Evolutionary conservation across 23 tunicate species (phyloP).

Genomic region (Phallusia fumigata): DNA sequence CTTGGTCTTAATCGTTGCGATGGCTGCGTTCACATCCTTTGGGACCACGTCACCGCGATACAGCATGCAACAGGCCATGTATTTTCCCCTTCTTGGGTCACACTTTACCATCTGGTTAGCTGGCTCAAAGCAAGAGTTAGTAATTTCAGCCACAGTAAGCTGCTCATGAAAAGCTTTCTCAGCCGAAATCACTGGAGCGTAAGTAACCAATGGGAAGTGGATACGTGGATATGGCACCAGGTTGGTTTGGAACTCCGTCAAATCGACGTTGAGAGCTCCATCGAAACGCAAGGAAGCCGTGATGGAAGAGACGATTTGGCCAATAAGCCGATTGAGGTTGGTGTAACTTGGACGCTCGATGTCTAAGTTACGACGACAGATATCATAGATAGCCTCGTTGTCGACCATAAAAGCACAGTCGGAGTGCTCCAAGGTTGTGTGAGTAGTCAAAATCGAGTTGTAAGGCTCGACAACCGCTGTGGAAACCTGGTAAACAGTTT

Average conservation of each 20-base stretch:
- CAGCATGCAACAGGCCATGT: constrained; percentile 55
- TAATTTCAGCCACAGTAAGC: constrained; percentile 25
- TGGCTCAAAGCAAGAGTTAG: constrained; percentile 31
- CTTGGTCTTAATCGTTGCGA: constrained; percentile 76
- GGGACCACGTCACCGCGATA: constrained; percentile 71
- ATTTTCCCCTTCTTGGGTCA: constrained; percentile 98
- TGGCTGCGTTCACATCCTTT: constrained; percentile 82
- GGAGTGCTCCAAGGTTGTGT: constrained; percentile 85
- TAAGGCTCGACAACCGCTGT: constrained; percentile 76
- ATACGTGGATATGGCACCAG: constrained; percentile 99
- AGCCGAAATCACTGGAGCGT: constrained; percentile 75
- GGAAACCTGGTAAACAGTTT: constrained; percentile 34
- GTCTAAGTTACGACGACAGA: constrained; percentile 97
- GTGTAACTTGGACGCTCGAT: constrained; percentile 98
- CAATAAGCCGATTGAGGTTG: constrained; percentile 93
- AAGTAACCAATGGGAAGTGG: constrained; percentile 88
- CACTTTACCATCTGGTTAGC: constrained; percentile 75
- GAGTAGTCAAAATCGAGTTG: constrained; percentile 90
- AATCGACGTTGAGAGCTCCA: constrained; percentile 95
- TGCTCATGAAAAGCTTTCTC: constrained; percentile 73
- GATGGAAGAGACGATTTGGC: constrained; percentile 94
- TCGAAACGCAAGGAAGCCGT: constrained; percentile 95
- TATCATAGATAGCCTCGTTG: constrained; percentile 99
- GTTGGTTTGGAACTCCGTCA: constrained; percentile 98
- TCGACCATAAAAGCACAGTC: constrained; percentile 91